phyloP scores from a whole-genome alignment of 2,888 invertebrate genomes.

The Epistrophe eligans region DNA sequence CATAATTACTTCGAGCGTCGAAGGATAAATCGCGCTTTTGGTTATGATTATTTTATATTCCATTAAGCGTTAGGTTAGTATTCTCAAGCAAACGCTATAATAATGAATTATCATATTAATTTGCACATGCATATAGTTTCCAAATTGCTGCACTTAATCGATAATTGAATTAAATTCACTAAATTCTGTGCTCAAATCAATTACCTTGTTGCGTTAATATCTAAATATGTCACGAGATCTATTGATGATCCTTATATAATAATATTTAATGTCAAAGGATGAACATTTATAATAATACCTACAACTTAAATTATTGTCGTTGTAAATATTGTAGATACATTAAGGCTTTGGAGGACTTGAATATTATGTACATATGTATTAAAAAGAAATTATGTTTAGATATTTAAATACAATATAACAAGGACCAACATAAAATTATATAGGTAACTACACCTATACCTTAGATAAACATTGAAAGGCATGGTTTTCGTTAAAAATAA shows the following conservation, averaged over 20 bases:
- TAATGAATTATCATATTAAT: slow-evolving; percentile 51
- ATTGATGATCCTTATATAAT: not conserved
- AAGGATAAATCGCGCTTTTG: not conserved
- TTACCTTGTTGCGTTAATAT: slow-evolving; percentile 1
- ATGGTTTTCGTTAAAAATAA: no score
- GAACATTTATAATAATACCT: not conserved
- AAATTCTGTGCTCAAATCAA: slow-evolving; percentile 46
- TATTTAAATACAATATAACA: no score
- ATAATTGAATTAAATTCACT: slow-evolving; percentile 61
- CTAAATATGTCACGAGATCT: not conserved
- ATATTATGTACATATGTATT: no score
- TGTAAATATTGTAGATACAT: no score
- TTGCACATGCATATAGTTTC: slow-evolving; percentile 50
- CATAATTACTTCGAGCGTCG: not conserved
- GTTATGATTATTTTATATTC: not conserved
- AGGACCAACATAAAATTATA: no score
- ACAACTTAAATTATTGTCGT: not conserved
- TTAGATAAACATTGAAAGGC: no score
- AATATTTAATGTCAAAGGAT: slow-evolving; percentile 2
- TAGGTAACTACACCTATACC: no score
- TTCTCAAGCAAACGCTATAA: slow-evolving; percentile 24
- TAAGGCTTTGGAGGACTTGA: no score
- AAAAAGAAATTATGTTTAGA: no score
- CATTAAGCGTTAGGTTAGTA: not conserved
- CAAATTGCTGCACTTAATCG: slow-evolving; percentile 68